A percentile compares a stretch with the other conserved stretches of the same genome.
Conservation (phyloP, 2,888 invertebrate genomes). For the Ptychoptera contaminata region DNA sequence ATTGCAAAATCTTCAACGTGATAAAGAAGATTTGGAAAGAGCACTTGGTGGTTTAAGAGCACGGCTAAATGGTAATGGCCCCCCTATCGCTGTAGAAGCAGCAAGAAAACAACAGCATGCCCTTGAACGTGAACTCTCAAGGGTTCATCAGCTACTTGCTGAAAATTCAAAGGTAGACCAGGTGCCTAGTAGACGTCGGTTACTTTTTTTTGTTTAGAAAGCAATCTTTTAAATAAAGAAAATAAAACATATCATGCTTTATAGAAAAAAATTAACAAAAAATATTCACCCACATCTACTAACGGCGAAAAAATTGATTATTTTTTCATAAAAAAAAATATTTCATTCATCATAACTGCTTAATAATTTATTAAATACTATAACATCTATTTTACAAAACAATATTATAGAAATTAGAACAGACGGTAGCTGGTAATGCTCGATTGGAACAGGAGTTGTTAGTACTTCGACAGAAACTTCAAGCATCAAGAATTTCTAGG, state of each 20-base stretch:
- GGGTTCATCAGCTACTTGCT: slow-evolving; percentile 72
- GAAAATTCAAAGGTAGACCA: slow-evolving; percentile 79
- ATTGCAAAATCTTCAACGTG: slow-evolving; percentile 55
- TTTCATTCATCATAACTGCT: background rate
- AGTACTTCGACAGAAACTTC: slow-evolving; percentile 67
- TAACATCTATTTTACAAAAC: slow-evolving; percentile 1
- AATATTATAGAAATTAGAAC: slow-evolving; percentile 59
- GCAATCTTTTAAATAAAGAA: background rate
- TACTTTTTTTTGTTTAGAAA: slow-evolving; percentile 12
- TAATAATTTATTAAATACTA: background rate
- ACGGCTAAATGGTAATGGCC: slow-evolving; percentile 43
- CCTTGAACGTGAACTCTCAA: slow-evolving; percentile 62
- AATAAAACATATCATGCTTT: background rate
- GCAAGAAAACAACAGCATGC: slow-evolving; percentile 53
- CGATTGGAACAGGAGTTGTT: slow-evolving; percentile 76
- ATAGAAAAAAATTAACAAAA: background rate
- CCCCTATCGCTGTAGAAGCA: slow-evolving; percentile 46
- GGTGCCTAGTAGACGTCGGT: slow-evolving; percentile 42
- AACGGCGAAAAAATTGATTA: slow-evolving; percentile 3
- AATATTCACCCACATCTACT: slow-evolving; percentile 1
- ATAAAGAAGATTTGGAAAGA: slow-evolving; percentile 56
- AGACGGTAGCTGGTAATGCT: slow-evolving; percentile 81
- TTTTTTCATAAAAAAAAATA: background rate
- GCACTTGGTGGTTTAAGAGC: slow-evolving; percentile 47
- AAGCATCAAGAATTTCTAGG: slow-evolving; percentile 45